Base-by-base conservation (phyloP, 2,113 vertebrate genomes). In the Mormyrus lacerda region DNA sequence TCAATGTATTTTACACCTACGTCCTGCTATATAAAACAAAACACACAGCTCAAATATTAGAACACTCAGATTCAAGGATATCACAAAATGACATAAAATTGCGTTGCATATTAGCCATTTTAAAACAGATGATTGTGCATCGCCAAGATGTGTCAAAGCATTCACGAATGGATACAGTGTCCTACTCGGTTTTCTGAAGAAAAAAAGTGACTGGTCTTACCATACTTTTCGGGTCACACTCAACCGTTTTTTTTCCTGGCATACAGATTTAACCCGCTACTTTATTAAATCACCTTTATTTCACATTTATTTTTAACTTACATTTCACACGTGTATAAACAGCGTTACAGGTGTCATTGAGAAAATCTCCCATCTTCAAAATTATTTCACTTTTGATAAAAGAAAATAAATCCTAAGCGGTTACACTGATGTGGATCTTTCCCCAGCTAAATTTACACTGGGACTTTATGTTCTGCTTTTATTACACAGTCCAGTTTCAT, bases 121-220 rank as follows among this genome's bases (percentile, higher is more conserved):
- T 90, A 91, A 79, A 88, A 89, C 91, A 90, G 91, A 91, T 91
- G 92, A 93, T 93, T 93, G 91, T 93, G 91, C 91, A 90, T 90
- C 91, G 92, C 92, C 91, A 90, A 90, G 85, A 92, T 91, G 89
- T 87, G 58, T 92, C 55, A 85, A 92, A 90, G 91, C 90, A 91
- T 90, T 82, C 87, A 86, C 86, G 65, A 86, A 65, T 61, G 61
- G 50, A 89, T 89, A 89, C 89, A 91, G 90, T 91, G 90, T 90
- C 86, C 85, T 89, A 90, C 87, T 87, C 50, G n/a, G 10, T 87
- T 55, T 87, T 53, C 31, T 19, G 11, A 35, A 51, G 47, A 35
- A 53, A 87, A 50, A 39, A 73, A 19, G 31, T 76, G 31, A 76
- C 10, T 17, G 15, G 19, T 24, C 44, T 45, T 84, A 15, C 44